Evolutionary conservation across 2,797 vertebrate genomes (phyloP).

Genomic region (Pseudopleuronectes americanus): DNA sequence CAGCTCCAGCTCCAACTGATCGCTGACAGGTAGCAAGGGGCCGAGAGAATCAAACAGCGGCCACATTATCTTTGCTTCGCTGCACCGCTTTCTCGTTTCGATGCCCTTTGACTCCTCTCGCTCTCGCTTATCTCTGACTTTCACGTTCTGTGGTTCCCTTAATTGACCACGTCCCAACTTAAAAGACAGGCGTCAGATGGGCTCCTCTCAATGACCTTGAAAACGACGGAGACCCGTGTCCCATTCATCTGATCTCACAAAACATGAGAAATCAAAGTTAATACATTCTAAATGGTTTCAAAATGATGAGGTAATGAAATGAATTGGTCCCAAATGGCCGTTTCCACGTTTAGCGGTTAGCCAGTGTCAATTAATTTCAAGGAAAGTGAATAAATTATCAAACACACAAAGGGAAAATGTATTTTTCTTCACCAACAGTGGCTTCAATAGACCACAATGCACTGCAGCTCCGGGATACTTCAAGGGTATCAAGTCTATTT

Average conservation of each 20-base stretch:
- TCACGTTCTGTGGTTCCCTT: constrained; percentile 17
- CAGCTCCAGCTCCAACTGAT: constrained; percentile 53
- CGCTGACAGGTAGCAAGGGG: constrained; percentile 75
- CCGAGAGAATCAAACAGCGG: constrained; percentile 62
- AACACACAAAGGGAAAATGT: neutral
- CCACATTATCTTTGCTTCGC: constrained; percentile 71
- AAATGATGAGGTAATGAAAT: neutral
- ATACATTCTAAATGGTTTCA: too few relatives aligned
- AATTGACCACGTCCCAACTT: constrained; percentile 30
- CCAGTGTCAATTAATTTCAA: constrained; percentile 21
- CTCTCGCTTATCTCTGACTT: constrained; percentile 23
- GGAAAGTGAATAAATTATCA: constrained; percentile 10
- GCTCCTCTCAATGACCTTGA: constrained; percentile 56
- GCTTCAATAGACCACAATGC: constrained; percentile 9
- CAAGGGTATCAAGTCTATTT: neutral
- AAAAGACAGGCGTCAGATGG: constrained; percentile 70
- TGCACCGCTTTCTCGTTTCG: constrained; percentile 51
- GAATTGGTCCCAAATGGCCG: neutral
- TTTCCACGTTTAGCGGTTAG: neutral
- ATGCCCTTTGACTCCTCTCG: constrained; percentile 39
- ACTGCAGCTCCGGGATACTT: constrained; percentile 8
- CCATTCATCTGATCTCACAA: constrained; percentile 31
- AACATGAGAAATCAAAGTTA: neutral
- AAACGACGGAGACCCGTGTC: constrained; percentile 41
- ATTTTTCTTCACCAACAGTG: neutral